Percentiles rank a stretch among this genome's conserved stretches.
phyloP scores from a whole-genome alignment of 2,797 vertebrate species.

The Pelodytes ibericus region DNA sequence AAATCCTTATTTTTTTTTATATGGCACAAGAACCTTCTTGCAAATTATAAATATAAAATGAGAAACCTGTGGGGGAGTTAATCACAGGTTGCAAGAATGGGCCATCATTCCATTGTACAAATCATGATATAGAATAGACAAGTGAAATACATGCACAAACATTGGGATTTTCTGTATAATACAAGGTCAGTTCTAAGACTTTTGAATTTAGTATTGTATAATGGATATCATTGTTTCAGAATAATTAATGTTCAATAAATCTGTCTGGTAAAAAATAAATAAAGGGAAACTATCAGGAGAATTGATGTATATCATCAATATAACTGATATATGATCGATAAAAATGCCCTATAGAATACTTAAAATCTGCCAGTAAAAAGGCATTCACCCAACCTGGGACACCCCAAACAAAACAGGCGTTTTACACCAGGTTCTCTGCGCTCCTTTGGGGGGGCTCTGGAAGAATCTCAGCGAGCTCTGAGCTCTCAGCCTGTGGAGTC shows the following conservation, averaged over 20 bases:
- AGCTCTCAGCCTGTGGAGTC: slow-evolving; percentile 48
- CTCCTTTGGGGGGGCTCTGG: slow-evolving; percentile 47
- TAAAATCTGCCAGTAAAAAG: slow-evolving; percentile 24
- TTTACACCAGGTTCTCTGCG: slow-evolving; percentile 45
- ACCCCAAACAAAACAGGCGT: slow-evolving; percentile 45
- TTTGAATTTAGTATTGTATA: background rate
- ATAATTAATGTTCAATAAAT: background rate
- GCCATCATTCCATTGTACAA: too few relatives aligned
- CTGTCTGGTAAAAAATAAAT: slow-evolving; percentile 1
- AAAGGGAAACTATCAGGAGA: background rate
- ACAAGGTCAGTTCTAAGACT: background rate
- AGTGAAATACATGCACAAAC: background rate
- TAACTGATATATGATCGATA: slow-evolving; percentile 33
- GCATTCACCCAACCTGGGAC: slow-evolving; percentile 42
- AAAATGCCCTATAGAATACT: slow-evolving; percentile 29
- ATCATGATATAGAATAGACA: background rate
- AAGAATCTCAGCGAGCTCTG: slow-evolving; percentile 56
- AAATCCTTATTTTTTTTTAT: too few relatives aligned
- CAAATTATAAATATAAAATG: too few relatives aligned
- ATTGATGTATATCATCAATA: slow-evolving; percentile 15
- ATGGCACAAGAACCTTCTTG: too few relatives aligned
- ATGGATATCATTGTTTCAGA: background rate
- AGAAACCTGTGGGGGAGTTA: too few relatives aligned
- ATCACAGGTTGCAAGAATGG: too few relatives aligned
- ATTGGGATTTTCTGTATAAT: background rate